Conservation (phyloP, 2,113 vertebrate species). For the Heptranchias perlo region DNA sequence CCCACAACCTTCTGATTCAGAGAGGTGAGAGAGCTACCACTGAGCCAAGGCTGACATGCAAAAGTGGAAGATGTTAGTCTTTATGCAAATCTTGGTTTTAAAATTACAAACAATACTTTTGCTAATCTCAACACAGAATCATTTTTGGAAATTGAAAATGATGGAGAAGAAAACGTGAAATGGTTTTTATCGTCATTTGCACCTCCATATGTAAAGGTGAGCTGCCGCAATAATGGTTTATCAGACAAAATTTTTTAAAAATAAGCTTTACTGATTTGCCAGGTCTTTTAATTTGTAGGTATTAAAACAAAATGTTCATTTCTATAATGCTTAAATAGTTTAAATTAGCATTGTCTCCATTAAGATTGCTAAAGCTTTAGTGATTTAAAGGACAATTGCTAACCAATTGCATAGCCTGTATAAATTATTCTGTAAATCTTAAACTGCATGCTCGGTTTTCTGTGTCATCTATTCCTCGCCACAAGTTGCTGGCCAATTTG, state of each 20-base stretch:
- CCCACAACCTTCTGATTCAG: neutral
- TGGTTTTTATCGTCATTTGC: conserved; percentile 88
- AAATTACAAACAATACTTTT: neutral
- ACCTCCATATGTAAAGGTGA: conserved; percentile 88
- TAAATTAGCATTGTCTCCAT: neutral
- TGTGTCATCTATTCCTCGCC: neutral
- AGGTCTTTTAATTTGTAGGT: neutral
- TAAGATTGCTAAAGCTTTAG: neutral
- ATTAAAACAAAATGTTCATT: neutral
- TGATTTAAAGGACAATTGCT: neutral
- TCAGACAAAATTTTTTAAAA: neutral
- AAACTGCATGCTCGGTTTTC: neutral
- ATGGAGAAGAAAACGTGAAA: conserved; percentile 64
- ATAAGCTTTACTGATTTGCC: neutral
- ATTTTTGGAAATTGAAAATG: conserved; percentile 76
- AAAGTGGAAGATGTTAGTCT: neutral
- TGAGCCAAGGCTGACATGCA: neutral
- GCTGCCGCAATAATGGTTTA: conserved; percentile 38
- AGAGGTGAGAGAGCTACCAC: neutral
- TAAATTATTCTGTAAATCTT: neutral
- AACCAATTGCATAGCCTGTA: neutral
- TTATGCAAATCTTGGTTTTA: neutral
- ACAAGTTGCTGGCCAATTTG: too few relatives aligned
- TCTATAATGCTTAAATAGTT: neutral
- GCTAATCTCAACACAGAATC: conserved; percentile 50